phyloP scores from a whole-genome alignment of 2,113 vertebrate species.

The Megaleporinus macrocephalus region DNA sequence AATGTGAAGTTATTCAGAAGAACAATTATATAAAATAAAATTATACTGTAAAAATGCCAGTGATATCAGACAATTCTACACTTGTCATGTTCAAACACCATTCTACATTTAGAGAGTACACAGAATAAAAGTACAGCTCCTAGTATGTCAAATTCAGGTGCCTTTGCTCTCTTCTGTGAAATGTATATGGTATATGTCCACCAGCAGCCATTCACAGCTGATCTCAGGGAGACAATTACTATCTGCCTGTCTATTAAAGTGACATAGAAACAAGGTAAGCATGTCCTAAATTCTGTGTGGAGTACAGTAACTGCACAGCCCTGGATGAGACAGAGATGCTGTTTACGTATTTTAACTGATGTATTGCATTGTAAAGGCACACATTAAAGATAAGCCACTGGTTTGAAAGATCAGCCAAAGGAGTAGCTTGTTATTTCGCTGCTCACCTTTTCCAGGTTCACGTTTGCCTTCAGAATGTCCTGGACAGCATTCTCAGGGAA shows the following conservation, averaged over 20 bases:
- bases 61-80: neutral
- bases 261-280: neutral
- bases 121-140: too few relatives aligned
- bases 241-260: neutral
- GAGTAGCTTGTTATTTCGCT: neutral
- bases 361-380: neutral
- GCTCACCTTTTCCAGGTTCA: constrained; percentile 86
- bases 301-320: neutral
- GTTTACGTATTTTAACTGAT: neutral
- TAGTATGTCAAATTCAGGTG: too few relatives aligned
- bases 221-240: neutral
- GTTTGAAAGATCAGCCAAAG: neutral
- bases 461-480: constrained; percentile 77
- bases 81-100: too few relatives aligned
- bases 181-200: neutral
- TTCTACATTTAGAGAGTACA: too few relatives aligned
- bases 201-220: neutral
- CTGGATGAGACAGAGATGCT: neutral
- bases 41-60: too few relatives aligned
- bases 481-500: constrained; percentile 74
- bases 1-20: too few relatives aligned
- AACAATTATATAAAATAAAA: too few relatives aligned
- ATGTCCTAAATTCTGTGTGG: neutral
- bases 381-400: neutral
- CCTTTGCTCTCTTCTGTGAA: too few relatives aligned